Evolutionary conservation across 2,888 invertebrate species (phyloP).

Genomic region (Acrobasis consociella): DNA sequence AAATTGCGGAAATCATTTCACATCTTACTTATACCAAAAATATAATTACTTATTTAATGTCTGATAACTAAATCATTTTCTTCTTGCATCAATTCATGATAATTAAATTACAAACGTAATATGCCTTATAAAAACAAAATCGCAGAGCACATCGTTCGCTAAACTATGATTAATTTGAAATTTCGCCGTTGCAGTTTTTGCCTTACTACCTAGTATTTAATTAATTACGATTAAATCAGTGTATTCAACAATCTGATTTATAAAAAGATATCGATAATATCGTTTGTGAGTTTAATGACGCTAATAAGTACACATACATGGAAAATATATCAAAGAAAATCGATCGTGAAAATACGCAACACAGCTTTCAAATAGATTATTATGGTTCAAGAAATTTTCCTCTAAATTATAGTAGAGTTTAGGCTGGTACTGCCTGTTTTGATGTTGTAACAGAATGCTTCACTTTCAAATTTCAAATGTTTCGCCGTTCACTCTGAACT

Average conservation of each 20-base stretch:
- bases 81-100: background rate
- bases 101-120: background rate
- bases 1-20: too few species aligned
- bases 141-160: constrained; percentile 31
- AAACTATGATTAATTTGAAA: constrained; percentile 30
- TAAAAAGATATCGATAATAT: constrained; percentile 7
- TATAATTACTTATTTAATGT: too few species aligned
- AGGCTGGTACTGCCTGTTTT: constrained; percentile 11
- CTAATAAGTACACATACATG: background rate
- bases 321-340: background rate
- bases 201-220: background rate
- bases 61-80: too few species aligned
- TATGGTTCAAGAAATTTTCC: background rate
- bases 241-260: too few species aligned
- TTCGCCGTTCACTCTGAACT: constrained; percentile 43
- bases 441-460: constrained; percentile 41
- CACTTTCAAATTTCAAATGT: constrained; percentile 40
- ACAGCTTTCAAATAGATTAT: constrained; percentile 1
- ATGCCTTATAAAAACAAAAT: constrained; percentile 21
- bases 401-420: constrained; percentile 1
- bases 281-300: background rate
- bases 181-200: constrained; percentile 30
- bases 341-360: background rate
- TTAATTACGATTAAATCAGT: too few species aligned
- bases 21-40: too few species aligned